Base-by-base conservation (phyloP, 1,140 invertebrate species). In the Heliconius hermathena region DNA sequence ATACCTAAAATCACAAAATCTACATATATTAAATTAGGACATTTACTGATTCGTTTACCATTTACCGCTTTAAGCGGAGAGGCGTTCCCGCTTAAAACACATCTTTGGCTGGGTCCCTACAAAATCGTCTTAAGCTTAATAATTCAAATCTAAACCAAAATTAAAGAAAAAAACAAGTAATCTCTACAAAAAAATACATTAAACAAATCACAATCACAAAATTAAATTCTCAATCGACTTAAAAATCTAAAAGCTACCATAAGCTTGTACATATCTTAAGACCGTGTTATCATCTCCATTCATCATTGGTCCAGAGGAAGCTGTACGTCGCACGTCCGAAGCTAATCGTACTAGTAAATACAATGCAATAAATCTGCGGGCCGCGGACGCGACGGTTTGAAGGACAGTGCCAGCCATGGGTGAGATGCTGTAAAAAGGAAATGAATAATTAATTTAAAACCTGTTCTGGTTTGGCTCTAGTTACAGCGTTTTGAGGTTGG, bases 391-490 rank as follows among this genome's bases (percentile, higher is more conserved):
- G 72, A 49, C 46, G 76, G 71, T 81, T 77, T 81, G 79, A 81
- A 71, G 57, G 75, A 80, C 77, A 38, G 76, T 52, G 57, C 72
- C 73, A 73, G 41, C 71, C 71, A 60, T 26, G 29, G 79, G 79
- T 81, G 79, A 80, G 75, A 80, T 81, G 79, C 71, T 74, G 49
- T 71, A 81, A 81, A 77, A 81, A 81, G 75, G 71, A 77, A 77
- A 81, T 81, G 79, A 81, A 81, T 81, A 81, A 81, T 81, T 81
- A 81, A 77, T 81, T 57, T 71, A 26, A 29, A 73, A 74, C 74
- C 76, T 36, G 75, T 73, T 77, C 22, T 49, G 8, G 71, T 73
- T 76, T 33, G 74, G 74, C 73, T 38, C n/a, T 29, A 60, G 73
- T 76, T 49, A n/a, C 3, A 46, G 74, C 60, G 75, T 22, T 71